Conservation (phyloP, 1,140 invertebrate species). For the Monomorium pharaonis region DNA sequence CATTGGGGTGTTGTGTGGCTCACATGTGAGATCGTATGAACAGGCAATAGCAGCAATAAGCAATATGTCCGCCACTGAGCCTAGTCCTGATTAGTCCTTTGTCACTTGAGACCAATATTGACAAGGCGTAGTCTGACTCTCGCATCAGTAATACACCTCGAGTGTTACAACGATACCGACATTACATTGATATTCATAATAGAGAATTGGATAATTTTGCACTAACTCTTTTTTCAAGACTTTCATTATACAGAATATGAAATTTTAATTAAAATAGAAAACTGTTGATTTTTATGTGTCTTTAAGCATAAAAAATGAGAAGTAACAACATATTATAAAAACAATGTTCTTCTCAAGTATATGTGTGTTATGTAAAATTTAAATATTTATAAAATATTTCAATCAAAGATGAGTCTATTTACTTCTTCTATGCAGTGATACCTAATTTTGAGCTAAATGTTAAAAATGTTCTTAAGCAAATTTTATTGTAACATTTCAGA, state of each 20-base stretch:
- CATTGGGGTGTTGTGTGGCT: constrained; percentile 44
- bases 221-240: too few species aligned
- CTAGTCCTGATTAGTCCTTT: constrained; percentile 56
- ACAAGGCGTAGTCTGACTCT: constrained; percentile 14
- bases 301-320: not conserved
- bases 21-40: constrained; percentile 24
- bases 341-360: not conserved
- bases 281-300: not conserved
- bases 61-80: constrained; percentile 42
- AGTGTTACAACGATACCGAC: not conserved
- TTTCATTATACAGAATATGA: too few species aligned
- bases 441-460: too few species aligned
- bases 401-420: not conserved
- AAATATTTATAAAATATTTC: not conserved
- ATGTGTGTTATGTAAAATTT: not conserved
- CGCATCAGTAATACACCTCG: constrained; percentile 21
- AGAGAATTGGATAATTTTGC: not conserved
- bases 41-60: constrained; percentile 53
- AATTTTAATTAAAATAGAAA: too few species aligned
- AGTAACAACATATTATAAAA: not conserved
- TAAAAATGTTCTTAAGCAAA: too few species aligned
- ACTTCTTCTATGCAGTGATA: too few species aligned
- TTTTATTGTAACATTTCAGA: too few species aligned
- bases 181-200: not conserved
- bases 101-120: constrained; percentile 57